Percentiles rank a stretch among this genome's conserved stretches.
phyloP scores from a whole-genome alignment of 2,888 invertebrate species.

The Eulithis prunata region DNA sequence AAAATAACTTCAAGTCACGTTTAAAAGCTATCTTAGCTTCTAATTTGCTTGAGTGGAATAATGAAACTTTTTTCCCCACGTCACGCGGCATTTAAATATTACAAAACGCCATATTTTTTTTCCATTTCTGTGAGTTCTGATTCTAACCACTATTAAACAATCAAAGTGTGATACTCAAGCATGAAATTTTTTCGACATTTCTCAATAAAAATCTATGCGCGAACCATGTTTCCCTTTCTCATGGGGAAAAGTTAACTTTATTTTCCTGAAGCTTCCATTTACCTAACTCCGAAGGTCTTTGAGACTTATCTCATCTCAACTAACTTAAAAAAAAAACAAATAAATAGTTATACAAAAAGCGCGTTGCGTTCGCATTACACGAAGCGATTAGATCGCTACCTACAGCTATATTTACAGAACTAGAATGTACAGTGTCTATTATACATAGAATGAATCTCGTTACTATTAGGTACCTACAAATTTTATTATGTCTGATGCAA shows the following conservation, averaged over 20 bases:
- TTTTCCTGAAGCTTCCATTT: conserved; percentile 33
- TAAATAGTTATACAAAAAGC: conserved; percentile 63
- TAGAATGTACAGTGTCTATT: conserved; percentile 61
- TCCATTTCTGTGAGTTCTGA: no score
- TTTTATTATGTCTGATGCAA: conserved; percentile 35
- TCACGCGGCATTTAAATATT: no score
- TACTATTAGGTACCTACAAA: conserved; percentile 56
- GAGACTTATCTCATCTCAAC: conserved; percentile 58
- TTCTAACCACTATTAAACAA: no score
- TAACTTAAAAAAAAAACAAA: conserved; percentile 54
- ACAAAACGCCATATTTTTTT: no score
- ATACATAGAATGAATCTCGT: conserved; percentile 60
- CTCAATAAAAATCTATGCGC: background rate
- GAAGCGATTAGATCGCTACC: conserved; percentile 65
- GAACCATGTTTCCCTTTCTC: background rate
- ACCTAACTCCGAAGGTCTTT: conserved; percentile 56
- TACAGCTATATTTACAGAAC: conserved; percentile 73
- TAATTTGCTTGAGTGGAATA: background rate
- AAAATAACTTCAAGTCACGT: conserved; percentile 47
- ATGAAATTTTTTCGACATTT: background rate
- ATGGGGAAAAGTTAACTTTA: background rate
- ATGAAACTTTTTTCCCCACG: background rate
- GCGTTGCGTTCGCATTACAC: conserved; percentile 51
- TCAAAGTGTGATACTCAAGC: no score
- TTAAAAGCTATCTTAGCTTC: background rate